Evolutionary conservation across 2,797 vertebrate genomes (phyloP), one percentile per base, ranked within the genome.

Genomic region (Falco rusticolus): DNA sequence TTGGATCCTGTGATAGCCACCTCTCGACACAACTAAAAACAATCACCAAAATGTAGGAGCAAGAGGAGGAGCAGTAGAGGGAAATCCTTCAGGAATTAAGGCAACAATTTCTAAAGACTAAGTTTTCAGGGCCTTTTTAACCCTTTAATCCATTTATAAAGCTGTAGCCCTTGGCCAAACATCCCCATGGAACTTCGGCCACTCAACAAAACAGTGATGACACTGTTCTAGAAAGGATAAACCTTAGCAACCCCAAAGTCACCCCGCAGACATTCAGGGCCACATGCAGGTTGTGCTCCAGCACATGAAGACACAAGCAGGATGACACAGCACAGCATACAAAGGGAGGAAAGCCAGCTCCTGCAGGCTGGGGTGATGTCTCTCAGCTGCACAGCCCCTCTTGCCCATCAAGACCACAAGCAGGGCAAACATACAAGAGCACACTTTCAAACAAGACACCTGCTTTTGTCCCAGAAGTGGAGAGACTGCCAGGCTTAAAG

Each of bases 1-100:
- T 61, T 54, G 17, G 6, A 11, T 13, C 22, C 7, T 1, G 3
- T 1, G 3, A 6, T 0, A 84, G 37, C 22, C 29, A 78, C 13
- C 25, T 70, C 48, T 26, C 24, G 25, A 31, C 3, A 72, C 6
- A 53, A 26, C 26, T 41, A 87, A 61, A 69, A 68, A 65, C 25
- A 78, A 72, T 34, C 85, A 39, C 37, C 37, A 74, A 54, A 82
- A 48, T 1, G 12, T 5, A 74, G 26, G 24, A 70, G 51, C 16
- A 65, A 59, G 10, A 76, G 5, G 5, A 85, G 71, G 13, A 81
- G 31, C 1, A 50, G 20, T 1, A 71, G 18, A 95, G 50, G 9
- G 29, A 79, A 81, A 72, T 41, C 66, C 53, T 48, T 37, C 13
- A 66, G 18, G 29, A 86, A 79, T 33, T 57, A 59, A 47, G 14